Evolutionary conservation across 2,113 vertebrate genomes (phyloP).

Genomic region (Canis aureus): DNA sequence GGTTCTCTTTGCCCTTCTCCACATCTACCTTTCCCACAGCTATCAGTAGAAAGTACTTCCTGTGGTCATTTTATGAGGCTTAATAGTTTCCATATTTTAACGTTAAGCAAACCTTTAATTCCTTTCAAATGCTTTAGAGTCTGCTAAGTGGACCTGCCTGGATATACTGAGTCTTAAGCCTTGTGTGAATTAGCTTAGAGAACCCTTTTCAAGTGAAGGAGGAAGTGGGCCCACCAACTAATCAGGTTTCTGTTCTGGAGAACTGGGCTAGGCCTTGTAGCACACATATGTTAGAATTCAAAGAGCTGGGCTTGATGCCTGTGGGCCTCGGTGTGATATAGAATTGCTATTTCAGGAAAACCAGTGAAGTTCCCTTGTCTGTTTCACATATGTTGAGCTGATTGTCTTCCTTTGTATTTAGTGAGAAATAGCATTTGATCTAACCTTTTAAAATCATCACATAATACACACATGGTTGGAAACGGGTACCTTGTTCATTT

Average conservation of each 20-base stretch:
- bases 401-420: slow-evolving; percentile 73
- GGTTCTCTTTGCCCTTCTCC: slow-evolving; percentile 47
- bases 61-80: slow-evolving; percentile 38
- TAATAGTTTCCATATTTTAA: neutral
- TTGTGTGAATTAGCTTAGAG: neutral
- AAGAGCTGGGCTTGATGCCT: slow-evolving; percentile 50
- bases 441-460: slow-evolving; percentile 34
- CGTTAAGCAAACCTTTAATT: slow-evolving; percentile 48
- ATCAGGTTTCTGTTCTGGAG: slow-evolving; percentile 63
- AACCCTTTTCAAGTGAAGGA: slow-evolving; percentile 43
- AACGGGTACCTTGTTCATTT: slow-evolving; percentile 43
- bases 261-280: slow-evolving; percentile 57
- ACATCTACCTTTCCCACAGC: slow-evolving; percentile 27
- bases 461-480: neutral
- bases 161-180: neutral
- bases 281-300: slow-evolving; percentile 62
- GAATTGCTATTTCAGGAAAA: slow-evolving; percentile 67
- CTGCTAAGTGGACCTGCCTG: slow-evolving; percentile 20
- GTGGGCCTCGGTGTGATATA: slow-evolving; percentile 32
- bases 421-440: slow-evolving; percentile 47
- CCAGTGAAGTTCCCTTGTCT: slow-evolving; percentile 69
- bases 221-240: slow-evolving; percentile 43
- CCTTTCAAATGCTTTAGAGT: slow-evolving; percentile 2
- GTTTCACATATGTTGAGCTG: slow-evolving; percentile 72
- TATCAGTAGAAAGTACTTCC: neutral